phyloP scores from a whole-genome alignment of 2,888 invertebrate species.

The Tridacna gigas region DNA sequence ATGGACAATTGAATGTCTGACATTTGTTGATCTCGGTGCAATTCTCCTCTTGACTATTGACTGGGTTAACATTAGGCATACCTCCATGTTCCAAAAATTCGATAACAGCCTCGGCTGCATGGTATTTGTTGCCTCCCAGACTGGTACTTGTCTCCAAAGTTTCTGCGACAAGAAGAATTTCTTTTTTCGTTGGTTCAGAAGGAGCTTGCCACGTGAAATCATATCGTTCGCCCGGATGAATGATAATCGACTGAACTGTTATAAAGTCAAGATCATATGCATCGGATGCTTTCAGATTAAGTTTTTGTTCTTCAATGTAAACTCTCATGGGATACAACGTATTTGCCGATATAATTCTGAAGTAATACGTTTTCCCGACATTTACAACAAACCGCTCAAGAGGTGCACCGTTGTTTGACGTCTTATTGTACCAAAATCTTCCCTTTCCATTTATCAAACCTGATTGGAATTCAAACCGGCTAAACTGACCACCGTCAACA shows the following conservation, averaged over 20 bases:
- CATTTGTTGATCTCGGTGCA: constrained; percentile 39
- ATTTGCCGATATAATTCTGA: constrained; percentile 41
- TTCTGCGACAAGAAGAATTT: constrained; percentile 68
- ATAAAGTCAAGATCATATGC: constrained; percentile 37
- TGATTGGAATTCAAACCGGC: constrained; percentile 55
- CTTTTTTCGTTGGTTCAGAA: constrained; percentile 21
- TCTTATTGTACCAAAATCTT: constrained; percentile 51
- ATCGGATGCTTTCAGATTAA: constrained; percentile 63
- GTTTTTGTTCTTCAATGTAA: constrained; percentile 35
- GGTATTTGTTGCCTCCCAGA: constrained; percentile 35
- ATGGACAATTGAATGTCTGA: constrained; percentile 67
- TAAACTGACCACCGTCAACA: constrained; percentile 56
- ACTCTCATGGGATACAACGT: constrained; percentile 52
- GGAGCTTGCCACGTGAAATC: constrained; percentile 63
- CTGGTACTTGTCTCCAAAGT: constrained; percentile 59
- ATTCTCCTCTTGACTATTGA: neutral
- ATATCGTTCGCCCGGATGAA: constrained; percentile 70
- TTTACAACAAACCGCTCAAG: constrained; percentile 59
- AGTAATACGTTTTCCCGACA: constrained; percentile 32
- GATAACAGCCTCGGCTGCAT: constrained; percentile 64
- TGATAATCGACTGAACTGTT: constrained; percentile 60
- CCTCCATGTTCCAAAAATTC: constrained; percentile 38
- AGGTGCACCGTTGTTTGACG: constrained; percentile 63
- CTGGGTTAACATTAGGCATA: constrained; percentile 28
- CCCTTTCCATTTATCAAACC: constrained; percentile 75